Evolutionary conservation across 2,113 vertebrate species (phyloP), one percentile per base, ranked within the genome.

Genomic region (Platichthys flesus): DNA sequence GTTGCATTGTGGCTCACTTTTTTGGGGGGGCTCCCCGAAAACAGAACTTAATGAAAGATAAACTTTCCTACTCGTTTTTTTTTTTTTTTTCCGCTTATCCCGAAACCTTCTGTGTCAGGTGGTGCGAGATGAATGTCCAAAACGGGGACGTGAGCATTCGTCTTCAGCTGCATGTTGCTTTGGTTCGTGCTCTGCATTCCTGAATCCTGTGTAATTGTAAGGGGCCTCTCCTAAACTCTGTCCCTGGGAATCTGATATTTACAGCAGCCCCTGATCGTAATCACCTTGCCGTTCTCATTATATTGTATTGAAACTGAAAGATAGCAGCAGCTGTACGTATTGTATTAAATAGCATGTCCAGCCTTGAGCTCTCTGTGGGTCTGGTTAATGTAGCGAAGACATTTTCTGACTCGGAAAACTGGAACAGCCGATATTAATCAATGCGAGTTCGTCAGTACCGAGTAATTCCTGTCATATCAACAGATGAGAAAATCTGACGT

Each of bases 211-310:
- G 89, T 92, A 93, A 94, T 93, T 92, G 88, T 89, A 82, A 85
- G 86, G 89, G 92, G 89, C 92, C 92, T 91, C 90, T 87, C 86
- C 82, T 89, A 87, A 90, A 90, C 86, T 88, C 82, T 65, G 84
- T 92, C 89, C 76, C 85, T 87, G 88, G 91, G 87, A 92, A 93
- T 94, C 86, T 87, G 91, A 94, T 93, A 93, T 93, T 92, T 91
- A 88, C 89, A 84, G 90, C 91, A 91, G 89, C 85, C 89, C 83
- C 86, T 74, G 89, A 93, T 91, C 86, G 76, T 87, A 90, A 91
- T 92, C 90, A 88, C 90, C 89, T 90, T 67, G 70, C 85, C 47
- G n/a, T 74, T 92, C 84, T 92, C 87, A 86, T 91, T 90, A 85
- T 77, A 84, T 67, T 84, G 67, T 82, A 88, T 86, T 83, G 78